Evolutionary conservation across 1,140 invertebrate species (phyloP), one percentile per base, ranked within the genome.

Genomic region (Rhysida immarginata): DNA sequence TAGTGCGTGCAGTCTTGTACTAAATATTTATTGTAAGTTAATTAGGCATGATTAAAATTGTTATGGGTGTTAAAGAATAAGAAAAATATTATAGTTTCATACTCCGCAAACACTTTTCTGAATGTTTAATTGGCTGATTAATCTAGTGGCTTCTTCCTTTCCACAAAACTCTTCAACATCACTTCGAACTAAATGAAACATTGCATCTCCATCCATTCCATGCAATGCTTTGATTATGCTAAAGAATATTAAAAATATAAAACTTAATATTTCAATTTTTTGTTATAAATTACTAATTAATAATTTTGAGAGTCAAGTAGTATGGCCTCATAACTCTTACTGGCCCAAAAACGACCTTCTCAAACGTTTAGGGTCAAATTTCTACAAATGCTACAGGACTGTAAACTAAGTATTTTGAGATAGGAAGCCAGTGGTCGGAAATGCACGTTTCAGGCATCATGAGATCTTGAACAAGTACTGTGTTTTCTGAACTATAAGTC

Each of bases 31-130:
- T n/a, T n/a, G n/a, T n/a, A n/a, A n/a, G n/a, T n/a, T n/a, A n/a
- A n/a, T n/a, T n/a, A n/a, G n/a, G n/a, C n/a, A n/a, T n/a, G n/a
- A n/a, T n/a, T n/a, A n/a, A n/a, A n/a, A n/a, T n/a, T n/a, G n/a
- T n/a, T n/a, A n/a, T n/a, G n/a, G n/a, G n/a, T n/a, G n/a, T n/a
- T n/a, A n/a, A n/a, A n/a, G n/a, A n/a, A n/a, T n/a, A n/a, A n/a
- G n/a, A n/a, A n/a, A n/a, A n/a, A n/a, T n/a, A n/a, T n/a, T n/a
- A n/a, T n/a, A n/a, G n/a, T n/a, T n/a, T n/a, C n/a, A n/a, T n/a
- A 89, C 87, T 72, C 83, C 83, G 60, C 78, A 81, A 35, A 82
- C 76, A 64, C 81, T 85, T 62, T 83, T 76, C 64, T 86, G 85
- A 52, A 87, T 74, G 1, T 80, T 78, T 23, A 91, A 71, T 65